A percentile compares a stretch with the other conserved stretches of the same genome.
Conservation (phyloP, 2,888 invertebrate genomes). For the Scaptomyza parva region DNA sequence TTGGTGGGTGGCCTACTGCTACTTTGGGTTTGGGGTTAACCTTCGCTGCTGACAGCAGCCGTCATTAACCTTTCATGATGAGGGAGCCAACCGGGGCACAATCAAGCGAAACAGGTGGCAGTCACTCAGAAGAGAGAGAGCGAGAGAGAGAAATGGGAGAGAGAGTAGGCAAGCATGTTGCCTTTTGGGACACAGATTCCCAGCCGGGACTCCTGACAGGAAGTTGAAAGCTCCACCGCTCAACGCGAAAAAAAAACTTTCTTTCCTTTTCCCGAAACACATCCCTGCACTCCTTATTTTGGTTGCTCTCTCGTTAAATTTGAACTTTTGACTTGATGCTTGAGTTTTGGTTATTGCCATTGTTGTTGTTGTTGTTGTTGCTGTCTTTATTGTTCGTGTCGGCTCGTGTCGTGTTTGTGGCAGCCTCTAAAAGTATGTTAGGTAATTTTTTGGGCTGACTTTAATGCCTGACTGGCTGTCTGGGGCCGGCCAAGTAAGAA, state of each 20-base stretch:
- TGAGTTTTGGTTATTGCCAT: constrained; percentile 24
- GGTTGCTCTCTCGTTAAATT: constrained; percentile 33
- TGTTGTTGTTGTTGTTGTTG: constrained; percentile 11
- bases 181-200: constrained; percentile 10
- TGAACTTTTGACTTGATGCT: constrained; percentile 61
- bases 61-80: constrained; percentile 80
- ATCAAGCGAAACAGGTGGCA: constrained; percentile 76
- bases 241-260: constrained; percentile 16
- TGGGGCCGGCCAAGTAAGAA: constrained; percentile 17
- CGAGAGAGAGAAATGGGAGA: neutral
- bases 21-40: constrained; percentile 55
- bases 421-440: constrained; percentile 33
- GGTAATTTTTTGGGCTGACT: constrained; percentile 31
- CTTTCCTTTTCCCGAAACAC: neutral
- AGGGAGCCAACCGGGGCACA: constrained; percentile 64
- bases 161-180: constrained; percentile 5
- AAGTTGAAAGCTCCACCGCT: constrained; percentile 28
- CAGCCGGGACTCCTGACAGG: constrained; percentile 21
- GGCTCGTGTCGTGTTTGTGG: constrained; percentile 36
- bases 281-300: constrained; percentile 10
- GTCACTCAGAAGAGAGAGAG: constrained; percentile 11
- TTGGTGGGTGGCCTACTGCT: neutral
- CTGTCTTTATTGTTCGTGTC: constrained; percentile 12
- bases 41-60: constrained; percentile 80
- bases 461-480: constrained; percentile 37